Conservation (phyloP, 1,140 invertebrate species). For the Drosophila pallidifrons region DNA sequence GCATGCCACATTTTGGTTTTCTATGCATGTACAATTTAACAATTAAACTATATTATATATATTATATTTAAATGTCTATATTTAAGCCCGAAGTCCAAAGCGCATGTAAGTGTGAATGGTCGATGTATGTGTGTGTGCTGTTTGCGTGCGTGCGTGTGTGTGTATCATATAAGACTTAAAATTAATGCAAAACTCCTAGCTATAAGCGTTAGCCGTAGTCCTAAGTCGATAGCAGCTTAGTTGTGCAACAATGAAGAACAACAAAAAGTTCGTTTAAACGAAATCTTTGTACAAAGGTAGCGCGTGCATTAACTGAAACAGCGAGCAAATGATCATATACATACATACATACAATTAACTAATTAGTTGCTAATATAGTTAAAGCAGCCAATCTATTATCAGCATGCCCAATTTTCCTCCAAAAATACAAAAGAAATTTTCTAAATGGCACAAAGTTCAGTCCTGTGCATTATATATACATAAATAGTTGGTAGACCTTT, state of each 20-base stretch:
- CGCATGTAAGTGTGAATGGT: constrained; percentile 67
- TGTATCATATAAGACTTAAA: constrained; percentile 43
- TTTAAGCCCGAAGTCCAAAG: constrained; percentile 79
- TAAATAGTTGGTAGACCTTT: constrained; percentile 49
- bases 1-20: constrained; percentile 55
- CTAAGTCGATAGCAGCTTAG: constrained; percentile 67
- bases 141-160: constrained; percentile 18
- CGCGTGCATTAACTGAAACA: constrained; percentile 43
- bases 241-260: constrained; percentile 35
- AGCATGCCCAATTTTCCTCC: constrained; percentile 22
- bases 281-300: constrained; percentile 64
- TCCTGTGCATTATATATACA: constrained; percentile 35
- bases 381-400: constrained; percentile 28
- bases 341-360: constrained; percentile 15
- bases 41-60: constrained; percentile 29
- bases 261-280: constrained; percentile 50
- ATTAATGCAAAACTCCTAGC: constrained; percentile 46
- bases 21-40: constrained; percentile 71
- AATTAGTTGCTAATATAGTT: constrained; percentile 25
- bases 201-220: constrained; percentile 51
- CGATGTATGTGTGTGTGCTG: constrained; percentile 44
- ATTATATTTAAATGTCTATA: constrained; percentile 57
- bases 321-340: constrained; percentile 44
- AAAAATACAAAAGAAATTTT: constrained; percentile 13
- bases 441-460: constrained; percentile 58